Conservation (phyloP, 2,113 vertebrate species). For the Mungos mungo region DNA sequence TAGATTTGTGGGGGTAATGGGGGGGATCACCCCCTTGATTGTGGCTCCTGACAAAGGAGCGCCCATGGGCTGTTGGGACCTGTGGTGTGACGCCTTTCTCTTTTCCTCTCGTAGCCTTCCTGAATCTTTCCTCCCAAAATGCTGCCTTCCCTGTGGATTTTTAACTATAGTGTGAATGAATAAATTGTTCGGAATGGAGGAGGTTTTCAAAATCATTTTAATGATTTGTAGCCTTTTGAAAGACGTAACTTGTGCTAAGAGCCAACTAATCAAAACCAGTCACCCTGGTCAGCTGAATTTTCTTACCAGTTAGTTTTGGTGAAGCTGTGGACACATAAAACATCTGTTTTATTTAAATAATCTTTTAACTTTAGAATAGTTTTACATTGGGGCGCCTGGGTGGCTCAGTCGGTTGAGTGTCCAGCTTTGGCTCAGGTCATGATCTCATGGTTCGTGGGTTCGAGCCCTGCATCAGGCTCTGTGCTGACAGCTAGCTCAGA, state of each 20-base stretch:
- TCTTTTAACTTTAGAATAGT: constrained; percentile 1
- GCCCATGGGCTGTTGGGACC: rapidly evolving
- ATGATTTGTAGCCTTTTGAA: neutral
- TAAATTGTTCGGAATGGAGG: neutral
- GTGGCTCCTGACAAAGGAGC: neutral
- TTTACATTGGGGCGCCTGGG: neutral
- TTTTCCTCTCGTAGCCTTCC: neutral
- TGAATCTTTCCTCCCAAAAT: neutral
- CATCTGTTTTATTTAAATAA: constrained; percentile 16
- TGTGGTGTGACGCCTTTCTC: rapidly evolving
- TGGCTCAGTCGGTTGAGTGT: too few relatives aligned
- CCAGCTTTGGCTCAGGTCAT: too few relatives aligned
- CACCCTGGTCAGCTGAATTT: neutral
- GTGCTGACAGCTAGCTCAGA: too few relatives aligned
- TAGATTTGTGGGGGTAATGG: neutral
- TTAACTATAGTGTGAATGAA: neutral
- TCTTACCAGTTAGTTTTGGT: neutral
- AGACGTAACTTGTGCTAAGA: neutral
- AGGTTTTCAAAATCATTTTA: neutral
- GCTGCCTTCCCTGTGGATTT: neutral
- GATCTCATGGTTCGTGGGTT: too few relatives aligned
- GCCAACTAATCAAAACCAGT: neutral
- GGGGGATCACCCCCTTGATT: rapidly evolving
- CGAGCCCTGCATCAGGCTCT: too few relatives aligned
- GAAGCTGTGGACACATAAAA: neutral